Conservation (phyloP, 2,888 invertebrate species). For the Chydorus sphaericus region DNA sequence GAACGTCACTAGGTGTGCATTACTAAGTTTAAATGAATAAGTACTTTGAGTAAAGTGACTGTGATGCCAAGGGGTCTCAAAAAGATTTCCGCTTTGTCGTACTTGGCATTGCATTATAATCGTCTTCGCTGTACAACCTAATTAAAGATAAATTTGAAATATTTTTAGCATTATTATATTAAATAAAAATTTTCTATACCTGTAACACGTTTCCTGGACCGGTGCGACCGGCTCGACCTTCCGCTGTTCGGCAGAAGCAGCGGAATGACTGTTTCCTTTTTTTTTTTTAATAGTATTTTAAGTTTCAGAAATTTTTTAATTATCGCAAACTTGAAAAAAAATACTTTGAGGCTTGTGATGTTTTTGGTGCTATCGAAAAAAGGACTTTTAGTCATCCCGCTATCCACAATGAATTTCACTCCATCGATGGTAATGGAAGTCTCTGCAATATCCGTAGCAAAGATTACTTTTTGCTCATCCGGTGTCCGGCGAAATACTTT, state of each 20-base stretch:
- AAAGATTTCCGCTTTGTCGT: slow-evolving; percentile 27
- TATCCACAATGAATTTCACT: slow-evolving; percentile 29
- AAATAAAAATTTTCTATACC: too few relatives aligned
- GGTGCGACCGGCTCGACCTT: slow-evolving; percentile 30
- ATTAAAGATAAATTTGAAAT: neutral
- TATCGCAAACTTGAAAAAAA: too few relatives aligned
- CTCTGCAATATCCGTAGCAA: slow-evolving; percentile 31
- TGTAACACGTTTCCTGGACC: slow-evolving; percentile 27
- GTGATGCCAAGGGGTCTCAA: slow-evolving; percentile 16
- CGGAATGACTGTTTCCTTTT: slow-evolving; percentile 23
- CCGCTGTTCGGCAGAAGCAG: slow-evolving; percentile 28
- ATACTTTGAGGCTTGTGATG: slow-evolving; percentile 14
- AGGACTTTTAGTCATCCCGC: slow-evolving; percentile 28
- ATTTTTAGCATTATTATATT: neutral
- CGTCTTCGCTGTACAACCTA: slow-evolving; percentile 24
- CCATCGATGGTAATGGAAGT: slow-evolving; percentile 31
- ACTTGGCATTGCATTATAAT: slow-evolving; percentile 24
- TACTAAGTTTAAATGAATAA: neutral
- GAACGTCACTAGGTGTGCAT: neutral
- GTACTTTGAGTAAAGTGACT: slow-evolving; percentile 11
- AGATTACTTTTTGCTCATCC: slow-evolving; percentile 26
- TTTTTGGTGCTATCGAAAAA: slow-evolving; percentile 24
- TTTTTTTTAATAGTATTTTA: too few relatives aligned
- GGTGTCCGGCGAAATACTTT: slow-evolving; percentile 22
- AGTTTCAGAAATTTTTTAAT: too few relatives aligned